A percentile compares a stretch with the other conserved stretches of the same genome.
phyloP scores from a whole-genome alignment of 2,113 vertebrate species.

The Perca fluviatilis region DNA sequence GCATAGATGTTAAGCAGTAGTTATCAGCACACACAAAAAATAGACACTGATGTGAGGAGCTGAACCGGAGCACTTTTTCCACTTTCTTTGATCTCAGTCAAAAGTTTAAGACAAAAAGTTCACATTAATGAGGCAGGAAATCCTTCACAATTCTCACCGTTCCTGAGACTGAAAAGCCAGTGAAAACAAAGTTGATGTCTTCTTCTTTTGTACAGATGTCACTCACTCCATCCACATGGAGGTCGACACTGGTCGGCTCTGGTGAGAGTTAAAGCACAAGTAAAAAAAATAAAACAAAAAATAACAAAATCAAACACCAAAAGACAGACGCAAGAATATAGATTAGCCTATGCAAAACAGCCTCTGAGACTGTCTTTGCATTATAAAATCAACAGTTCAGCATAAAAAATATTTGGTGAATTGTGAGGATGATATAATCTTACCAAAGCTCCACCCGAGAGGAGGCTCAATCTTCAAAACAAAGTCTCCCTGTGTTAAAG shows the following conservation, averaged over 20 bases:
- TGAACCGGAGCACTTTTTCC: neutral
- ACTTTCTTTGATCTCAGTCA: neutral
- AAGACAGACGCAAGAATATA: neutral
- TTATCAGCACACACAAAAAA: neutral
- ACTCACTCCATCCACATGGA: slow-evolving; percentile 94
- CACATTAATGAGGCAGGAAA: neutral
- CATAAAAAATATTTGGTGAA: neutral
- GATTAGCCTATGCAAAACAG: neutral
- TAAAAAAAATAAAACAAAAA: neutral
- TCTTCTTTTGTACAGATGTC: slow-evolving; percentile 98
- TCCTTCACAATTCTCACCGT: slow-evolving; percentile 82
- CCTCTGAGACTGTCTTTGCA: neutral
- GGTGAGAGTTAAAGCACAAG: slow-evolving; percentile 2
- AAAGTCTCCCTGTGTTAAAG: slow-evolving; percentile 92
- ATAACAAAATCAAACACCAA: neutral
- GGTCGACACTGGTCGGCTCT: slow-evolving; percentile 95
- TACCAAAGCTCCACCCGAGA: slow-evolving; percentile 98
- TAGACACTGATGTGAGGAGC: neutral
- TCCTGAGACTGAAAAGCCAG: slow-evolving; percentile 95
- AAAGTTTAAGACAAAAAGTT: neutral
- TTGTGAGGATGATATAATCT: slow-evolving; percentile 53
- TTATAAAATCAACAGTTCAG: neutral
- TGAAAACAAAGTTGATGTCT: slow-evolving; percentile 98
- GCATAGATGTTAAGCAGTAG: neutral
- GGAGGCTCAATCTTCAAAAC: slow-evolving; percentile 98